Percentiles rank a stretch among this genome's conserved stretches.
Conservation (phyloP, 2,113 vertebrate genomes). For the Paracanthobrama guichenoti region DNA sequence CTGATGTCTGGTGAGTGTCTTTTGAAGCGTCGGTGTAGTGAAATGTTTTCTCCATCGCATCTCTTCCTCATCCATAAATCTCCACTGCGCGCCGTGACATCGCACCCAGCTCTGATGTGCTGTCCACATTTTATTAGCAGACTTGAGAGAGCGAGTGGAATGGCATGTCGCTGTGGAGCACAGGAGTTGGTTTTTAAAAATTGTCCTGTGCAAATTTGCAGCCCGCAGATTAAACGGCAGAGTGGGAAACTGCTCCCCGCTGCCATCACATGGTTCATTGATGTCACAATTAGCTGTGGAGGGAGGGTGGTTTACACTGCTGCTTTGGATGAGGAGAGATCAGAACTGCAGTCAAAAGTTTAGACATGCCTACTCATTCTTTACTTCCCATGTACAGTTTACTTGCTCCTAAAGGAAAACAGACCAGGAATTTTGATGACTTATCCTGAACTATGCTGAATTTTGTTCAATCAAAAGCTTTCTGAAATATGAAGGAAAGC, state of each 20-base stretch:
- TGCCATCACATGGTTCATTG: constrained; percentile 34
- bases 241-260: constrained; percentile 3
- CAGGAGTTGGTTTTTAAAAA: constrained; percentile 24
- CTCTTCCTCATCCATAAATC: constrained; percentile 23
- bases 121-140: constrained; percentile 30
- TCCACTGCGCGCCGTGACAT: neutral
- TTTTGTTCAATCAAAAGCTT: neutral
- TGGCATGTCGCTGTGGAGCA: neutral
- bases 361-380: neutral
- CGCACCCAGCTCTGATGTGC: constrained; percentile 20
- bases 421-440: neutral
- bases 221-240: constrained; percentile 28
- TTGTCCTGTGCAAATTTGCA: constrained; percentile 7
- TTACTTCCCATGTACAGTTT: neutral
- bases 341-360: neutral
- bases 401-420: neutral
- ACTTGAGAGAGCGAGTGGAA: constrained; percentile 20
- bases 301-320: neutral
- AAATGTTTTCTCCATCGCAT: constrained; percentile 12
- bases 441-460: neutral
- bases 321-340: neutral
- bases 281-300: constrained; percentile 33
- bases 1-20: constrained; percentile 1
- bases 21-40: constrained; percentile 14
- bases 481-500: neutral